Percentiles rank a stretch among this genome's conserved stretches.
Conservation (phyloP, 2,113 vertebrate genomes). For the Hippocampus barbouri region DNA sequence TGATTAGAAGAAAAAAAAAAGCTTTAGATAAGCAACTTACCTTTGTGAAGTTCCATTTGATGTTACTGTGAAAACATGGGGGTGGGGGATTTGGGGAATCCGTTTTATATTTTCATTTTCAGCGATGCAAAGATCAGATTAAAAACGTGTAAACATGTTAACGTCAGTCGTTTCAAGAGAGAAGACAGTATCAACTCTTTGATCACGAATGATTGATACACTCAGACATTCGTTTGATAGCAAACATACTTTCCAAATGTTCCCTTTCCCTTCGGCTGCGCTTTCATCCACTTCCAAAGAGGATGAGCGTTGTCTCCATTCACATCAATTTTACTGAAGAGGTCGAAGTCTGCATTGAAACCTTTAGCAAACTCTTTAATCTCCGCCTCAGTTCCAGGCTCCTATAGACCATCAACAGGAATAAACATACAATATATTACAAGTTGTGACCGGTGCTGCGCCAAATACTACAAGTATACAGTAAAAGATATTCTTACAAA, state of each 20-base stretch:
- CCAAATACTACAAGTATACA: no score
- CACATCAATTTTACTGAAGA: slow-evolving; percentile 92
- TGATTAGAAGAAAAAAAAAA: neutral
- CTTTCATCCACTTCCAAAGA: slow-evolving; percentile 97
- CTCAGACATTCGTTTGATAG: neutral
- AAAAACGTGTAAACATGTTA: neutral
- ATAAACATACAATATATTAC: neutral
- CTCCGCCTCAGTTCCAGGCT: slow-evolving; percentile 83
- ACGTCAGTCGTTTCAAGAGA: no score
- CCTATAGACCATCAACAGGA: slow-evolving; percentile 60
- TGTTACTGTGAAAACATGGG: slow-evolving; percentile 71
- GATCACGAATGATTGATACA: neutral
- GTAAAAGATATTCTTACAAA: no score
- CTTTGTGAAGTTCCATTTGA: slow-evolving; percentile 99
- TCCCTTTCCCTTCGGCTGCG: slow-evolving; percentile 88
- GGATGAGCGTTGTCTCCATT: slow-evolving; percentile 87
- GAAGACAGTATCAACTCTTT: neutral
- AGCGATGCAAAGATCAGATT: neutral
- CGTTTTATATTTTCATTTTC: neutral
- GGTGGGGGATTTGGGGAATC: neutral
- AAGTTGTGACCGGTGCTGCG: neutral
- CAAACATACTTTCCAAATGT: slow-evolving; percentile 86
- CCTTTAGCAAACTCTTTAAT: slow-evolving; percentile 86
- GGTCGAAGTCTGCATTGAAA: slow-evolving; percentile 86
- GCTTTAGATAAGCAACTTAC: slow-evolving; percentile 59